Conservation (phyloP, 2,113 vertebrate species). For the Chamaea fasciata region DNA sequence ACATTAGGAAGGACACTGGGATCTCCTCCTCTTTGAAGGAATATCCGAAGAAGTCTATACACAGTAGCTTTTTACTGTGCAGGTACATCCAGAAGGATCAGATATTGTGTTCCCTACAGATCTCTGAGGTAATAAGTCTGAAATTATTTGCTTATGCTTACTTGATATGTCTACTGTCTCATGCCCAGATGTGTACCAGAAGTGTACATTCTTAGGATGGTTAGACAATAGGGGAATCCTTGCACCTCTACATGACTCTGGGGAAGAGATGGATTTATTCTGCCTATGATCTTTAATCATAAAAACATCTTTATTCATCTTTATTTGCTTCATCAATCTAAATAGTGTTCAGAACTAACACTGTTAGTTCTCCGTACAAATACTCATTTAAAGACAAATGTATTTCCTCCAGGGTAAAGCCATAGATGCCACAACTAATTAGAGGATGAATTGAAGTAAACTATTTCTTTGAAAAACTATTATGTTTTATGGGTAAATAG, state of each 20-base stretch:
- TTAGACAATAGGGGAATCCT: background rate
- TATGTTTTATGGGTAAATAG: background rate
- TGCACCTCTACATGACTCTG: background rate
- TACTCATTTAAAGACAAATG: background rate
- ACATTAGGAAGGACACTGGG: background rate
- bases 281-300: background rate
- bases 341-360: background rate
- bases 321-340: conserved; percentile 11
- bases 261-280: background rate
- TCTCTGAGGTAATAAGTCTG: background rate
- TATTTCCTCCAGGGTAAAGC: background rate
- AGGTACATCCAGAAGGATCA: background rate
- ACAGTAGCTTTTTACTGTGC: background rate
- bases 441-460: background rate
- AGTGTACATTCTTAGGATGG: background rate
- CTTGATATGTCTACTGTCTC: background rate
- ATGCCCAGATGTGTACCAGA: background rate
- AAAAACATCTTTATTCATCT: background rate
- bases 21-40: background rate
- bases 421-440: background rate
- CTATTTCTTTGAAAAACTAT: background rate
- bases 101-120: background rate
- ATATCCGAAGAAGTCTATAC: background rate
- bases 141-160: background rate
- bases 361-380: background rate